phyloP scores from a whole-genome alignment of 2,797 vertebrate species.

The Arctocebus calabarensis region DNA sequence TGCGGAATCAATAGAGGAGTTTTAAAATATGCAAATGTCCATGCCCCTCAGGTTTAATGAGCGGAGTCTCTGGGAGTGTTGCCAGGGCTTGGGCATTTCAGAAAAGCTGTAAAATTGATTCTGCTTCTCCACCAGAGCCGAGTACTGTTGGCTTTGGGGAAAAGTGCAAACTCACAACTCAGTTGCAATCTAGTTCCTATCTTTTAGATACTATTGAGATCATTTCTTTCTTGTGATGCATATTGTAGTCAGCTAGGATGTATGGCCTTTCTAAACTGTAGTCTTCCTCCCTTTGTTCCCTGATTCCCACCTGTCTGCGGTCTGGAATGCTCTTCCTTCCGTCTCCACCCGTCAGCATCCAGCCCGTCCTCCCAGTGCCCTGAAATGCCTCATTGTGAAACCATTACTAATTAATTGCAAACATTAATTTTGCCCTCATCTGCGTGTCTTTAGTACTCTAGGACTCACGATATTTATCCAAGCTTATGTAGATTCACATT shows the following conservation, averaged over 20 bases:
- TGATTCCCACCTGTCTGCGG: background rate
- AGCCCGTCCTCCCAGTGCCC: background rate
- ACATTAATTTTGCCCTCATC: background rate
- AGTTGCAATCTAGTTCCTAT: background rate
- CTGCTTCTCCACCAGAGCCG: slow-evolving; percentile 35
- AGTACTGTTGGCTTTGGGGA: slow-evolving; percentile 41
- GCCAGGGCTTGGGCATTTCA: slow-evolving; percentile 49
- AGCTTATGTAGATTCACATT: background rate
- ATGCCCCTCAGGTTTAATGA: slow-evolving; percentile 34
- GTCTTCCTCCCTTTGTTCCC: background rate
- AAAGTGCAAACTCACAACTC: slow-evolving; percentile 34
- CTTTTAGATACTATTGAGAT: background rate
- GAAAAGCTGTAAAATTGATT: slow-evolving; percentile 59
- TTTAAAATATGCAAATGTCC: slow-evolving; percentile 63
- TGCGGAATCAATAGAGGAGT: background rate
- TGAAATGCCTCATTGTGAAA: background rate
- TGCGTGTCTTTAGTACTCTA: background rate
- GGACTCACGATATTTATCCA: background rate
- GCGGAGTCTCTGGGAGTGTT: slow-evolving; percentile 47
- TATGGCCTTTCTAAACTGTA: background rate
- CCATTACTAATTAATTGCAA: background rate
- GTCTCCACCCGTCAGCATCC: background rate
- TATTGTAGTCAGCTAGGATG: background rate
- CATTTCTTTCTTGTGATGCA: background rate
- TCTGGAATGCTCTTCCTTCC: background rate